Evolutionary conservation across 2,888 invertebrate genomes (phyloP).

Genomic region (Ormyrus thymus): DNA sequence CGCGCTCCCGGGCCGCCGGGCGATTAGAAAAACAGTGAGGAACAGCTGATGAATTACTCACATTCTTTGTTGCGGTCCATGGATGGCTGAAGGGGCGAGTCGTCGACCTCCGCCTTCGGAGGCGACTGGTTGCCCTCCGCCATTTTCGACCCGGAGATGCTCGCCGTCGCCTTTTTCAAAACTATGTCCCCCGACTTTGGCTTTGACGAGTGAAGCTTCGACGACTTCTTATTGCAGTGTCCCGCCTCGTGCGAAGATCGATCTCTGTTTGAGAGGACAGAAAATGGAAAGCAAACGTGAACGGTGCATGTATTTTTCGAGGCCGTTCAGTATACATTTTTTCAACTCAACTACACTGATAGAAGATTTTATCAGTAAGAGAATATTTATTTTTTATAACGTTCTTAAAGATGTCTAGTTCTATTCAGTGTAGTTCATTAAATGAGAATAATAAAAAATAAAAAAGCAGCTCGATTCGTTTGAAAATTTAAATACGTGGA

Average conservation of each 20-base stretch:
- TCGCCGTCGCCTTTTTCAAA: conserved; percentile 65
- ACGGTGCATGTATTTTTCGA: too few relatives aligned
- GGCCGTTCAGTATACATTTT: too few relatives aligned
- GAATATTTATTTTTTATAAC: too few relatives aligned
- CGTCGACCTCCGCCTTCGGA: conserved; percentile 94
- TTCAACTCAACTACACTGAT: too few relatives aligned
- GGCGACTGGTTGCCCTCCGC: conserved; percentile 80
- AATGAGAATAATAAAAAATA: background rate
- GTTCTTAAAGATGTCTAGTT: too few relatives aligned
- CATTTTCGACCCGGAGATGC: conserved; percentile 67
- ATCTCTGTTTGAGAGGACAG: conserved; percentile 42
- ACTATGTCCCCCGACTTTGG: conserved; percentile 67
- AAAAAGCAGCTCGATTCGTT: too few relatives aligned
- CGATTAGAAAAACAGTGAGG: conserved; percentile 39
- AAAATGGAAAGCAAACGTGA: background rate
- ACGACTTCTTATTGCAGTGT: conserved; percentile 66
- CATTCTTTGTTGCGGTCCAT: conserved; percentile 99
- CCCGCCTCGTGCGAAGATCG: conserved; percentile 51
- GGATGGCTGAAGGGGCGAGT: conserved; percentile 92
- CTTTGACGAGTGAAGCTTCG: conserved; percentile 64
- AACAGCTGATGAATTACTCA: conserved; percentile 78
- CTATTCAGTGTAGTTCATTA: background rate
- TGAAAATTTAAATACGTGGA: too few relatives aligned
- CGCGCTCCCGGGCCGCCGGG: background rate
- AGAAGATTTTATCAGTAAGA: too few relatives aligned